Conservation (phyloP, 2,113 vertebrate species). For the Thalassarche chlororhynchos region DNA sequence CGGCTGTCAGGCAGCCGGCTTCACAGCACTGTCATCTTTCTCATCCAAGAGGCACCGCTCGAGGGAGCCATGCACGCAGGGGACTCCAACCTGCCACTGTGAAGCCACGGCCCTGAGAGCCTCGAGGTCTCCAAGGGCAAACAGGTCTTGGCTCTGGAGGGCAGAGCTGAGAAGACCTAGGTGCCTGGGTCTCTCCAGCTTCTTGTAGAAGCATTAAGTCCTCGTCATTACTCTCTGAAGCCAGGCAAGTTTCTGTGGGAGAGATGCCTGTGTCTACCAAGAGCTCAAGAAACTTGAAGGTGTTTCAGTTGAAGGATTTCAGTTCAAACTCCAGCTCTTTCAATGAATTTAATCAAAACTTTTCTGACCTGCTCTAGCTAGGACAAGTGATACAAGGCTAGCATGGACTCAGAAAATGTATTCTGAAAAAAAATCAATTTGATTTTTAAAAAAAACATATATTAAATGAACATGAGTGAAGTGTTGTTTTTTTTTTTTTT, state of each 20-base stretch:
- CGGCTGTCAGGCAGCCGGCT: accelerated
- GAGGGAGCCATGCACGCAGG: accelerated
- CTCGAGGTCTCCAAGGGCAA: neutral
- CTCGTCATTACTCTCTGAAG: neutral
- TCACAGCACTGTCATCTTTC: neutral
- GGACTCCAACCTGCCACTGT: neutral
- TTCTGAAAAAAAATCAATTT: neutral
- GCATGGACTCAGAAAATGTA: neutral
- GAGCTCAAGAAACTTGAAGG: neutral
- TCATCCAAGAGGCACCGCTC: accelerated
- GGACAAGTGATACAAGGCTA: neutral
- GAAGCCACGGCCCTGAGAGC: accelerated
- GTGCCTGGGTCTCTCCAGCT: neutral
- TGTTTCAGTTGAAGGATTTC: neutral
- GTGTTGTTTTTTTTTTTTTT: neutral
- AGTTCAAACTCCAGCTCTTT: neutral
- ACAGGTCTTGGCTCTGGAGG: neutral
- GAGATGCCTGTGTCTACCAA: neutral
- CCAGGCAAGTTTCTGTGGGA: neutral
- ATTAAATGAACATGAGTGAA: neutral
- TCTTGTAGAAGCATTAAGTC: neutral
- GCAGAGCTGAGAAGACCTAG: neutral
- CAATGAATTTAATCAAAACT: neutral
- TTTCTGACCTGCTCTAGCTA: neutral
- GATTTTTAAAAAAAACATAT: neutral